These are phyloP conservation scores for Hexactinellida sp. DNA, from an alignment of 37 sponge, comb jelly and placozoan species.

Conservation along the genomic window DNA sequence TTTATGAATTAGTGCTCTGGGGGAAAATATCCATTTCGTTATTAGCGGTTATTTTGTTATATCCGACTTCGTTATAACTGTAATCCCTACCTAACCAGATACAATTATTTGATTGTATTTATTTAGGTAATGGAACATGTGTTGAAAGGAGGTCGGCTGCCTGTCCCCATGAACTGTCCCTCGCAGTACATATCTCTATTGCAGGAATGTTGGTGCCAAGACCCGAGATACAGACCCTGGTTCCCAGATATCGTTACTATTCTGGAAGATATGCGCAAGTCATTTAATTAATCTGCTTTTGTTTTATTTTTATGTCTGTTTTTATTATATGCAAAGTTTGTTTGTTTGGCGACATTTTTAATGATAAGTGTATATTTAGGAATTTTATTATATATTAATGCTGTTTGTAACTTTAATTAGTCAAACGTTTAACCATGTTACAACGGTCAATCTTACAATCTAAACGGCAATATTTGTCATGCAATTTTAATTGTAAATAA, in stretches of 20 bases:
- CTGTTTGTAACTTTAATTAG: no score
- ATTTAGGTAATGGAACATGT: not conserved
- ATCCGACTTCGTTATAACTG: no score
- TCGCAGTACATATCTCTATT: not conserved
- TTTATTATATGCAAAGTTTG: not conserved
- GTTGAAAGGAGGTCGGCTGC: conserved; percentile 5
- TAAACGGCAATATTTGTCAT: no score
- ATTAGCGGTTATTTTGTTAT: no score
- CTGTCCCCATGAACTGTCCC: not conserved
- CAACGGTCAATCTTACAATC: no score
- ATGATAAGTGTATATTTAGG: no score
- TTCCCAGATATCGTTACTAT: conserved; percentile 9
- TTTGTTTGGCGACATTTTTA: not conserved
- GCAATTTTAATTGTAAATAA: no score
- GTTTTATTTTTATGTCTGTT: not conserved
- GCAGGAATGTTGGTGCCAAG: not conserved
- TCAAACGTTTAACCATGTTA: no score
- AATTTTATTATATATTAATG: no score
- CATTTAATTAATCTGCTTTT: not conserved
- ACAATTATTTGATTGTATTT: not conserved
- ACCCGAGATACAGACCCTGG: conserved; percentile 8
- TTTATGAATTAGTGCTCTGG: no score
- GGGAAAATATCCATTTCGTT: no score
- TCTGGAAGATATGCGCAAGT: not conserved
- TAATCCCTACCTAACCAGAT: no score